These are phyloP conservation scores for Notodonta ziczac DNA, from an alignment of 2,888 invertebrate species.

Conservation along the genomic window DNA sequence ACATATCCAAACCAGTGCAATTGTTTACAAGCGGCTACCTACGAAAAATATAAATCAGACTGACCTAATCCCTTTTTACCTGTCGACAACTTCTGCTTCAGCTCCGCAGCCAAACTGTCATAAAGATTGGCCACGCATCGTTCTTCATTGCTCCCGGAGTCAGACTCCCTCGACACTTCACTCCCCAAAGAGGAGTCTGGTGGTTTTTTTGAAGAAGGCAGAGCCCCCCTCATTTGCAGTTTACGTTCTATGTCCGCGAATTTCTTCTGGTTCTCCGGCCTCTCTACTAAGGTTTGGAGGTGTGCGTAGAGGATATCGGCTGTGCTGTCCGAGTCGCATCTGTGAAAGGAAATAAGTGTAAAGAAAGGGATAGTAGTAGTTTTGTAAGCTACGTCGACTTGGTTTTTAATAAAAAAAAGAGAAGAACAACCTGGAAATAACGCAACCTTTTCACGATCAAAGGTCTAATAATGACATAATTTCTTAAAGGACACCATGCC, in stretches of 20 bases:
- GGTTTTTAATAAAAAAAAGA: neutral
- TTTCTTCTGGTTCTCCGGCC: conserved; percentile 94
- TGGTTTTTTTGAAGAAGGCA: conserved; percentile 85
- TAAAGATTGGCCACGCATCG: conserved; percentile 90
- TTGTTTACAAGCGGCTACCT: conserved; percentile 49
- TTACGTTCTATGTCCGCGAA: conserved; percentile 91
- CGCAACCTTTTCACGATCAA: no score
- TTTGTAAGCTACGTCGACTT: neutral
- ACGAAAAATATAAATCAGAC: conserved; percentile 58
- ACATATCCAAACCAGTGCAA: conserved; percentile 4
- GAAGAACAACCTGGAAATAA: no score
- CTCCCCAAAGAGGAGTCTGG: conserved; percentile 91
- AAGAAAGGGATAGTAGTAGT: neutral
- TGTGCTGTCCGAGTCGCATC: conserved; percentile 96
- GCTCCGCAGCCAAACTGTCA: conserved; percentile 95
- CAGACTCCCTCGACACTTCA: conserved; percentile 88
- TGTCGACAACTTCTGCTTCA: conserved; percentile 87
- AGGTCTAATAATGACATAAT: no score
- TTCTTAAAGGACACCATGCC: no score
- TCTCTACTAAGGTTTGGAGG: conserved; percentile 90
- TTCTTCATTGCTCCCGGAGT: conserved; percentile 89
- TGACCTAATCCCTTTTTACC: conserved; percentile 82
- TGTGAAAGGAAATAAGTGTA: conserved; percentile 38
- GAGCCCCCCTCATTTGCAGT: conserved; percentile 81
- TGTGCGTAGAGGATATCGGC: conserved; percentile 94